Base-by-base conservation (phyloP, 1,140 invertebrate genomes). In the Neuroterus valhalla region DNA sequence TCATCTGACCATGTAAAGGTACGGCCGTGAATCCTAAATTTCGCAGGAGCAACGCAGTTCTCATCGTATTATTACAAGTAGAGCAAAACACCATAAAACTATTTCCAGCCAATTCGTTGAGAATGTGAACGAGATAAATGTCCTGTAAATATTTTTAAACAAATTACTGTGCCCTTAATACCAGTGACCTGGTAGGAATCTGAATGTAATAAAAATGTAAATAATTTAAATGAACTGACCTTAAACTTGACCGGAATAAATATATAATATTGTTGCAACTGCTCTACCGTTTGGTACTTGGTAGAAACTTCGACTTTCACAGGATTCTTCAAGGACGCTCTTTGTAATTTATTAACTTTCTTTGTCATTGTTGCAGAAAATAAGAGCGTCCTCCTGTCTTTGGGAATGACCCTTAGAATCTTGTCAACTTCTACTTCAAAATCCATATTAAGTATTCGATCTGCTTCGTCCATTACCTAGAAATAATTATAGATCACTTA, bases 351-450 rank as follows among this genome's bases (percentile, higher is more conserved):
- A 79, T 97, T 94, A 1, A 99, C 98, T 91, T 99, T 99, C 86
- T 98, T 98, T 0, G 98, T 99, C 98, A 99, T 99, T 19, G 98
- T 99, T 2, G 98, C 98, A 2, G 98, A 98, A 90, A 98, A 99
- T 26, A 99, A 87, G 79, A 95, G 96, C 0, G 98, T 99, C 70
- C 93, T 91, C 19, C 97, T 92, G 82, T 99, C 96, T 48, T 94
- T 91, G 0, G 98, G 98, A 77, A 99, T 95, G 0, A 96, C 96
- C 85, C 95, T 95, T 2, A 99, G 88, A 72, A 99, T 98, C 90
- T 98, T 99, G 87, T 99, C 96, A 3, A 99, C 94, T 92, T 99
- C 97, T 17, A 95, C 94, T 89, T 98, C 97, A 86, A 99, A 99
- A 87, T 98, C 97, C 96, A 98, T 97, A 85, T 98, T 98, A 0